Conservation (phyloP, 2,888 invertebrate genomes). For the Rhogogaster chlorosoma region DNA sequence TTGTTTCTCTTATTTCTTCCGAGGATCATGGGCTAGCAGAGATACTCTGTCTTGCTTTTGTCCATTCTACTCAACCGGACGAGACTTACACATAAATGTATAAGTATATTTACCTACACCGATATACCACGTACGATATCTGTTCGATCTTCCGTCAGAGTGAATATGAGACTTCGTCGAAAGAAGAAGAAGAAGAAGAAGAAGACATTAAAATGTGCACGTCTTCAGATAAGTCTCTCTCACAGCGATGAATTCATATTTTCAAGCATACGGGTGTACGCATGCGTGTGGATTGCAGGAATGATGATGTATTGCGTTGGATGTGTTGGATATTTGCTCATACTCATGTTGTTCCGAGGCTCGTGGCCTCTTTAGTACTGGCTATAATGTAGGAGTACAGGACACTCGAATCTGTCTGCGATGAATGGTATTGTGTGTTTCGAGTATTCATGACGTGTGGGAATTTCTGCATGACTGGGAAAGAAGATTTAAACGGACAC, state of each 20-base stretch:
- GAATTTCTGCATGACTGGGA: slow-evolving; percentile 33
- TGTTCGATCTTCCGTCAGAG: slow-evolving; percentile 2
- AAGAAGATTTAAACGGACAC: slow-evolving; percentile 26
- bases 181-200: slow-evolving; percentile 23
- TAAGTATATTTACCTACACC: not conserved
- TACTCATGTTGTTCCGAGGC: slow-evolving; percentile 39
- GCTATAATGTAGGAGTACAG: slow-evolving; percentile 31
- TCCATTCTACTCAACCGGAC: not conserved
- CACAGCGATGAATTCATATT: not conserved
- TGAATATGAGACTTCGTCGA: not conserved
- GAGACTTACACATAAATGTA: not conserved
- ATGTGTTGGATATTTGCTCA: slow-evolving; percentile 36
- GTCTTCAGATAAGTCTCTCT: slow-evolving; percentile 11
- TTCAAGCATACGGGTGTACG: not conserved
- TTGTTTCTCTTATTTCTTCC: slow-evolving; percentile 39
- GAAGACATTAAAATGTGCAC: slow-evolving; percentile 6
- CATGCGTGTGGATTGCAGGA: not conserved
- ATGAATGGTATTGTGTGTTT: slow-evolving; percentile 43
- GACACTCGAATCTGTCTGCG: slow-evolving; percentile 34
- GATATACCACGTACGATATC: not conserved
- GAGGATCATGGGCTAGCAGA: not conserved
- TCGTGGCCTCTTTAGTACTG: slow-evolving; percentile 1
- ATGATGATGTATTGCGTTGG: not conserved
- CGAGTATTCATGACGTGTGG: slow-evolving; percentile 44
- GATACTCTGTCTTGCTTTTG: slow-evolving; percentile 25